Conservation (phyloP, 2,113 vertebrate species). For the Sylvietta virens region DNA sequence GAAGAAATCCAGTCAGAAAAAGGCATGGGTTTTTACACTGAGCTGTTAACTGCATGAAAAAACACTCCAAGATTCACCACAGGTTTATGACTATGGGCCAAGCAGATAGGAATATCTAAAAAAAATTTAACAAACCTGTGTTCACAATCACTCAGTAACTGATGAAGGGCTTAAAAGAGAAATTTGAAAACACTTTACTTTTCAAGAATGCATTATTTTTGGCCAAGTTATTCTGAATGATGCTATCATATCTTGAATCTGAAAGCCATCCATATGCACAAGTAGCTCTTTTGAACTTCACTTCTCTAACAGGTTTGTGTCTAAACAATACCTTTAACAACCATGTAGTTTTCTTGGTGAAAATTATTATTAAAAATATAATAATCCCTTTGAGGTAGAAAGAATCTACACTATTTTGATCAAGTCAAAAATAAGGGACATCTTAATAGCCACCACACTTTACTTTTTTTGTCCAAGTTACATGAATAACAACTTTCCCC, state of each 20-base stretch:
- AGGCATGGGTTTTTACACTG: background rate
- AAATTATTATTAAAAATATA: background rate
- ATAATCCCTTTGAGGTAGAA: background rate
- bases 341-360: accelerated
- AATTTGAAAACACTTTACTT: background rate
- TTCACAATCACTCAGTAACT: background rate
- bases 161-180: background rate
- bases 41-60: background rate
- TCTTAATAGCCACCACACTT: background rate
- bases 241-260: background rate
- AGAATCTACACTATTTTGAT: background rate
- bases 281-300: background rate
- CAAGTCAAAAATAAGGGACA: background rate
- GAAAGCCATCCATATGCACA: background rate
- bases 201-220: background rate
- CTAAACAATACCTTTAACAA: background rate
- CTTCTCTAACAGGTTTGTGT: background rate
- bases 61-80: background rate
- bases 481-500: background rate
- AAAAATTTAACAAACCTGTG: background rate
- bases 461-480: background rate
- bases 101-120: accelerated
- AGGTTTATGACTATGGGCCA: background rate
- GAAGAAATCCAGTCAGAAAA: background rate
- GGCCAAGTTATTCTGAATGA: background rate